Evolutionary conservation across 2,888 invertebrate species (phyloP), one percentile per base, ranked within the genome.

Genomic region (Pecten maximus): DNA sequence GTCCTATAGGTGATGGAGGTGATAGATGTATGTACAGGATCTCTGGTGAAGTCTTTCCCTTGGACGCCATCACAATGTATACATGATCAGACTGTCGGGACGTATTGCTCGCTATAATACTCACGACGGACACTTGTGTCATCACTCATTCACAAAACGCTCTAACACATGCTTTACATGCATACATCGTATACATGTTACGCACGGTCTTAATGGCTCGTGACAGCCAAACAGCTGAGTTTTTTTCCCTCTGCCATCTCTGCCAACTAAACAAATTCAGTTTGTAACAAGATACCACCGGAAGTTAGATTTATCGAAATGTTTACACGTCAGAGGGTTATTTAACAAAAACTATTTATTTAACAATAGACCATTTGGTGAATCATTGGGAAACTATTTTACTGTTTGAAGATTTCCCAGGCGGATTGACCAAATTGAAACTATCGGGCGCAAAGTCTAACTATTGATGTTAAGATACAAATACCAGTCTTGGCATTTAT

Each of bases 141-240:
- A 35, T 74, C 74, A 28, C 35, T 74, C 74, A 74, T 74, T 74
- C 74, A 74, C 74, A 74, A 44, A 74, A 15, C 74, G 28, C 28
- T 23, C 74, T 2, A 28, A 8, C 74, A 74, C 74, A 74, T 74
- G 28, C 74, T 74, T 74, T 74, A 74, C 74, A 74, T 74, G 28
- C 74, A 74, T 35, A 74, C 0, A 28, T 74, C 16, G 8, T 35
- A 74, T 74, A 35, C 74, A 74, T 35, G 74, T 74, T 74, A 74
- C 16, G 74, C 35, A 74, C 15, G 74, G 8, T 74, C 10, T 74
- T 74, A 74, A 74, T 74, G 74, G 74, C 74, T 74, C 74, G 74
- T 74, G 35, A 74, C 74, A 74, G 74, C 74, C 74, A 74, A 60
- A 60, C 60, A 60, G 60, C 23, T 60, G 60, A 60, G 60, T 23